A percentile compares a stretch with the other conserved stretches of the same genome.
Conservation (phyloP, 1,140 invertebrate species). For the Macrobrachium rosenbergii region DNA sequence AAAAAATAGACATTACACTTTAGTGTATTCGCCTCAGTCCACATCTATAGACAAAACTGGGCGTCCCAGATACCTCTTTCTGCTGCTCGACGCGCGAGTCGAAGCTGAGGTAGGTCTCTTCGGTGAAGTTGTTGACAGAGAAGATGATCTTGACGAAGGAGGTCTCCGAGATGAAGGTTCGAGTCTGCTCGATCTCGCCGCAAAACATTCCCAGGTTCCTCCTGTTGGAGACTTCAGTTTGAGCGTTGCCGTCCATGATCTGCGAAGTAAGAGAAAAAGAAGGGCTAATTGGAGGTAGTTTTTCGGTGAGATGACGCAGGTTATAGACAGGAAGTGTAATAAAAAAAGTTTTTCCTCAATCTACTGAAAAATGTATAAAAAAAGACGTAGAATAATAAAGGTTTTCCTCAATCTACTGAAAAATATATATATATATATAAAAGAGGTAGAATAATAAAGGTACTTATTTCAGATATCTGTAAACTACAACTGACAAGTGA, state of each 20-base stretch:
- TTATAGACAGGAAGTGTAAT: not conserved
- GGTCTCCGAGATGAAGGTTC: conserved; percentile 94
- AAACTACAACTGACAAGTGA: too few species aligned
- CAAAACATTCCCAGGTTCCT: conserved; percentile 91
- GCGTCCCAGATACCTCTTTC: conserved; percentile 84
- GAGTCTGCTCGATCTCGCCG: conserved; percentile 91
- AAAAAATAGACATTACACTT: too few species aligned
- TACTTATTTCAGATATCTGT: too few species aligned
- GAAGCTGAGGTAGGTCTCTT: conserved; percentile 86
- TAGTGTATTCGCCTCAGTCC: too few species aligned
- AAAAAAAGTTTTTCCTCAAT: too few species aligned
- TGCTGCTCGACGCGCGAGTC: conserved; percentile 87
- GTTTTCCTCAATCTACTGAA: too few species aligned
- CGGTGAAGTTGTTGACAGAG: conserved; percentile 91
- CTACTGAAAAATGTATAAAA: too few species aligned
- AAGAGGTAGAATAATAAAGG: too few species aligned
- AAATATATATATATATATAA: too few species aligned
- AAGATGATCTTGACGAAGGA: conserved; percentile 91
- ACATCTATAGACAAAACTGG: too few species aligned
- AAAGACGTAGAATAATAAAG: too few species aligned
- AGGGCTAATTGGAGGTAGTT: not conserved
- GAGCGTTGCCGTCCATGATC: conserved; percentile 87
- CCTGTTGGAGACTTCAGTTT: conserved; percentile 86
- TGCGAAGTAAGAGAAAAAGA: conserved; percentile 67
- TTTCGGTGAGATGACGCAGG: not conserved